Evolutionary conservation across 2,797 vertebrate species (phyloP).

Genomic region (Tragelaphus eurycerus): DNA sequence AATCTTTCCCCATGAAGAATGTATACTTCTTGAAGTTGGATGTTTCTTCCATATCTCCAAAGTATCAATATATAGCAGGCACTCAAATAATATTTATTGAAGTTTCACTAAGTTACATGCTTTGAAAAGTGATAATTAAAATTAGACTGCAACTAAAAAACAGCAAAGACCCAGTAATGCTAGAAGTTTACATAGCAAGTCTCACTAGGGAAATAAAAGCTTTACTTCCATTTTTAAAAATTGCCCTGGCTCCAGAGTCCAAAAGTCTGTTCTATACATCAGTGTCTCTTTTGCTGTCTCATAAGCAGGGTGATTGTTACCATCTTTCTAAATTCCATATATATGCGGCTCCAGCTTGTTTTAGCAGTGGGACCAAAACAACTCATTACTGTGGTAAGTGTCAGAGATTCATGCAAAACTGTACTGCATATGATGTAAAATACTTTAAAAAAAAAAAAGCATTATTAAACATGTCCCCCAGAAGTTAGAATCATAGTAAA

Average conservation of each 20-base stretch:
- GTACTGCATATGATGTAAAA: background rate
- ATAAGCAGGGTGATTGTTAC: too few relatives aligned
- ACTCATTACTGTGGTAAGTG: background rate
- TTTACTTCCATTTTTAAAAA: background rate
- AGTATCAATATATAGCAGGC: background rate
- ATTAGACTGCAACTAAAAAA: background rate
- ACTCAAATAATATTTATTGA: background rate
- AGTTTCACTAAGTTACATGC: background rate
- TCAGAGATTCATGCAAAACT: background rate
- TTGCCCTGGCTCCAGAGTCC: background rate
- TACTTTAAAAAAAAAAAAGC: background rate
- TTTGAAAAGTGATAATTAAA: slow-evolving; percentile 4
- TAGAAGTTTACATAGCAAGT: background rate
- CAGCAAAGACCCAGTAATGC: background rate
- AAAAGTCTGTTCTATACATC: too few relatives aligned
- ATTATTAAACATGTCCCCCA: background rate
- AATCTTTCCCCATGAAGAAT: background rate
- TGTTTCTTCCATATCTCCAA: background rate
- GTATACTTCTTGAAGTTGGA: background rate
- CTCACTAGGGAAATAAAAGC: background rate
- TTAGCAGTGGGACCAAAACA: background rate
- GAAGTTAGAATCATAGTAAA: background rate
- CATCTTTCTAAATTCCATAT: too few relatives aligned
- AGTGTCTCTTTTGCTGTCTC: too few relatives aligned
- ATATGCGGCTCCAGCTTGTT: background rate